A percentile compares a stretch with the other conserved stretches of the same genome.
phyloP scores from a whole-genome alignment of 2,888 invertebrate species.

The Nomada fabriciana region DNA sequence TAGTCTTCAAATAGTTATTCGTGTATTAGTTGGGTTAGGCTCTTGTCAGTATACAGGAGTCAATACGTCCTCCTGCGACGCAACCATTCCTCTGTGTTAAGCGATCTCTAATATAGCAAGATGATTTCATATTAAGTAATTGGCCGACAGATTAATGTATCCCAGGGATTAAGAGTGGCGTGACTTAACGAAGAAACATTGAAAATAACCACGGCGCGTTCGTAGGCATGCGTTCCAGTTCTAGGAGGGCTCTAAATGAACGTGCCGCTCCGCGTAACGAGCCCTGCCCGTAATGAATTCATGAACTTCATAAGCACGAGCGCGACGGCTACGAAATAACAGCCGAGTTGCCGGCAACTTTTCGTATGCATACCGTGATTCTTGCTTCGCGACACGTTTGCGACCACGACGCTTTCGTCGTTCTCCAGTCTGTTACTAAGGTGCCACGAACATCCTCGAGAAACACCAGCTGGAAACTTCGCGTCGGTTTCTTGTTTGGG shows the following conservation, averaged over 20 bases:
- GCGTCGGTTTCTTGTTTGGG: not conserved
- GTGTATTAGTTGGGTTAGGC: no score
- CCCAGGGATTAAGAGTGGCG: slow-evolving; percentile 25
- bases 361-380: slow-evolving; percentile 64
- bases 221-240: slow-evolving; percentile 43
- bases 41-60: no score
- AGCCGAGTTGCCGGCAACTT: slow-evolving; percentile 59
- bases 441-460: not conserved
- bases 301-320: slow-evolving; percentile 66
- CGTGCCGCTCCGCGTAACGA: slow-evolving; percentile 63
- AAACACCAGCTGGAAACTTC: not conserved
- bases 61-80: no score
- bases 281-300: slow-evolving; percentile 67
- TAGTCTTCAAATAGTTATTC: no score
- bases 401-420: not conserved
- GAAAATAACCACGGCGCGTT: slow-evolving; percentile 42
- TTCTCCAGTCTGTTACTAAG: not conserved
- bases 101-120: slow-evolving; percentile 16
- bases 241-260: slow-evolving; percentile 56
- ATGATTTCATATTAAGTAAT: slow-evolving; percentile 37
- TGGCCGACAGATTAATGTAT: slow-evolving; percentile 45
- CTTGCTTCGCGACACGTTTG: slow-evolving; percentile 10
- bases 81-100: not conserved
- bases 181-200: slow-evolving; percentile 50
- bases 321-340: slow-evolving; percentile 61